These are phyloP conservation scores for Hirundo rustica DNA, from an alignment of 2,797 vertebrate genomes.

Conservation along the genomic window DNA sequence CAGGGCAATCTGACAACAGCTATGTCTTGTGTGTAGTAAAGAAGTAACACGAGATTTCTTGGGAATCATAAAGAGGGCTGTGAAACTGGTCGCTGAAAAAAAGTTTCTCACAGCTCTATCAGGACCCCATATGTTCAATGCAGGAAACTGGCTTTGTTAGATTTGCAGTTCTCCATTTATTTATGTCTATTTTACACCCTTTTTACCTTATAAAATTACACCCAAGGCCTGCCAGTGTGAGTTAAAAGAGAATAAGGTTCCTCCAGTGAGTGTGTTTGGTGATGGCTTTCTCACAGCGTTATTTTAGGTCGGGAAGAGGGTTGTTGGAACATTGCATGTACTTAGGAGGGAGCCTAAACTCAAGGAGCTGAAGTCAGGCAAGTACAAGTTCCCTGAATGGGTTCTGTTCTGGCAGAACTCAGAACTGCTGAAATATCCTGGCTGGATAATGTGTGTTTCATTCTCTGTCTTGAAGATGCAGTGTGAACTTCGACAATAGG, in stretches of 20 bases:
- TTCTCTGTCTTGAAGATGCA: not conserved
- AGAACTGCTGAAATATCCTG: not conserved
- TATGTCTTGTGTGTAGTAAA: fast-evolving
- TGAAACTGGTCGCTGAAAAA: not conserved
- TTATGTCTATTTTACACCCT: not conserved
- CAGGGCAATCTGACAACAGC: not conserved
- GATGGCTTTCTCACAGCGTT: not conserved
- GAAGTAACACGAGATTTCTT: not conserved
- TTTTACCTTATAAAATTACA: not conserved
- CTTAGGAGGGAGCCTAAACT: not conserved
- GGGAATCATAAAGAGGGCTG: not conserved
- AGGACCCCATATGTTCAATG: not conserved
- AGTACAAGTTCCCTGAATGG: not conserved
- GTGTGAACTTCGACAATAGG: not conserved
- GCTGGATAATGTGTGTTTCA: not conserved
- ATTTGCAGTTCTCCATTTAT: not conserved
- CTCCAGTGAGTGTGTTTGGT: not conserved
- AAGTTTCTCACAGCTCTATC: not conserved
- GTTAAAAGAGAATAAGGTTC: not conserved
- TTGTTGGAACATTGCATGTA: not conserved
- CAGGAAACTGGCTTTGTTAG: not conserved
- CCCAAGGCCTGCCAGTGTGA: not conserved
- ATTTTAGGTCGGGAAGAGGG: not conserved
- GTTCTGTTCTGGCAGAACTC: not conserved
- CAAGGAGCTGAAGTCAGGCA: not conserved